These are phyloP conservation scores for Actinemys pallida DNA, from an alignment of 2,113 vertebrate species.

Conservation along the genomic window DNA sequence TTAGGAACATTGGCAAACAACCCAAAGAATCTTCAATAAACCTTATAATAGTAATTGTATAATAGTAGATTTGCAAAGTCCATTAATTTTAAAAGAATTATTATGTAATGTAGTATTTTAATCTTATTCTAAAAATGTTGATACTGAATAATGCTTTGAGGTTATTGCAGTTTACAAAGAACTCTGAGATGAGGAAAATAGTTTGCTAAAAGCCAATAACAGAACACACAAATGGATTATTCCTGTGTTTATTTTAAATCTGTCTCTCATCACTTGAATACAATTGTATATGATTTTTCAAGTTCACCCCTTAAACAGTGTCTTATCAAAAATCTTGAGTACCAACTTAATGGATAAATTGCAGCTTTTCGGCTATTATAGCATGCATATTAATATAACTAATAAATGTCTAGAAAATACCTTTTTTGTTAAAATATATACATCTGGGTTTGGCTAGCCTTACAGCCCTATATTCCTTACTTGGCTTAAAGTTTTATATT, in stretches of 20 bases:
- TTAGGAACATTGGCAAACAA: not conserved
- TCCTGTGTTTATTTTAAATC: not conserved
- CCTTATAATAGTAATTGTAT: not conserved
- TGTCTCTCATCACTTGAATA: not conserved
- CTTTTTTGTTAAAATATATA: not conserved
- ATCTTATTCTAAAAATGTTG: not conserved
- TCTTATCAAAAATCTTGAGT: not conserved
- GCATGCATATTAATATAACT: not conserved
- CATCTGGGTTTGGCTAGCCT: not conserved
- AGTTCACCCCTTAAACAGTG: not conserved
- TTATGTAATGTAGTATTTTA: not conserved
- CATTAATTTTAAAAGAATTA: not conserved
- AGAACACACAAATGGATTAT: not conserved
- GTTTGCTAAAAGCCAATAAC: not conserved
- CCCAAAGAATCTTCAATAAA: not conserved
- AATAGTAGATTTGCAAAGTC: not conserved
- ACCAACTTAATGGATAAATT: not conserved
- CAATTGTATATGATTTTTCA: not conserved
- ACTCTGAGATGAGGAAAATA: not conserved
- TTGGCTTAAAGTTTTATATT: not conserved
- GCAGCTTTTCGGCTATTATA: not conserved
- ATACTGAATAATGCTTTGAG: not conserved
- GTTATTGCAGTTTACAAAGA: not conserved
- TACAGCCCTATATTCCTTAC: not conserved
- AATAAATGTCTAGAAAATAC: not conserved